These are phyloP conservation scores for Carcina quercana DNA, from an alignment of 2,888 invertebrate species.

Conservation along the genomic window DNA sequence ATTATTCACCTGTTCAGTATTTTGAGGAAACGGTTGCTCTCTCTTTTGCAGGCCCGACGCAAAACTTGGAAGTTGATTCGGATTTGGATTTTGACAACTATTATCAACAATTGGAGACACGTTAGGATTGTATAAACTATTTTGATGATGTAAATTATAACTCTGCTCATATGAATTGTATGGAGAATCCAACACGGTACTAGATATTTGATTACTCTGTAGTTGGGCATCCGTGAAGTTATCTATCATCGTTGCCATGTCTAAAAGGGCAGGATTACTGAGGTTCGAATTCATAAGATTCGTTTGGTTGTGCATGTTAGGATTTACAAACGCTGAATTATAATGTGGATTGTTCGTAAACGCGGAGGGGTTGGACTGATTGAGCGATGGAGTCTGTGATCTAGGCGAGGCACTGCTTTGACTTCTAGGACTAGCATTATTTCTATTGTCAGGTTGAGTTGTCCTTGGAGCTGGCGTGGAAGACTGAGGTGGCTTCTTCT, in stretches of 20 bases:
- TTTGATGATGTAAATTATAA: slow-evolving; percentile 79
- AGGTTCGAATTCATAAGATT: slow-evolving; percentile 65
- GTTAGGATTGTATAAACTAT: slow-evolving; percentile 73
- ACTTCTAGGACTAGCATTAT: slow-evolving; percentile 58
- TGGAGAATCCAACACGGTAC: slow-evolving; percentile 85
- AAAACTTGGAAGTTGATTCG: slow-evolving; percentile 62
- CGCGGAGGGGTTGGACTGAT: slow-evolving; percentile 49
- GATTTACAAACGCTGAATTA: slow-evolving; percentile 63
- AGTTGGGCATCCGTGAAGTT: slow-evolving; percentile 85
- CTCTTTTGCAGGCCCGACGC: slow-evolving; percentile 56
- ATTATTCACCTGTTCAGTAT: slow-evolving; percentile 28
- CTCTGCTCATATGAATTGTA: slow-evolving; percentile 77
- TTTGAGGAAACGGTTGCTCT: slow-evolving; percentile 39
- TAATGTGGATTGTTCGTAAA: slow-evolving; percentile 56
- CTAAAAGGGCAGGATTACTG: slow-evolving; percentile 75
- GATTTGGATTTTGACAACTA: slow-evolving; percentile 48
- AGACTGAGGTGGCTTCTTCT: slow-evolving; percentile 46
- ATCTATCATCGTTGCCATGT: slow-evolving; percentile 86
- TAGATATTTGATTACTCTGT: slow-evolving; percentile 90
- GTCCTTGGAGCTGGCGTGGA: slow-evolving; percentile 54
- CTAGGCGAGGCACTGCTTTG: slow-evolving; percentile 76
- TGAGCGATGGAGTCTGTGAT: slow-evolving; percentile 53
- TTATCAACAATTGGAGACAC: slow-evolving; percentile 67
- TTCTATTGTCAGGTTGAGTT: slow-evolving; percentile 55
- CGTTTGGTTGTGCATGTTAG: slow-evolving; percentile 57